Evolutionary conservation across 1,140 invertebrate genomes (phyloP), one percentile per base, ranked within the genome.

Genomic region (Piezodorus guildinii): DNA sequence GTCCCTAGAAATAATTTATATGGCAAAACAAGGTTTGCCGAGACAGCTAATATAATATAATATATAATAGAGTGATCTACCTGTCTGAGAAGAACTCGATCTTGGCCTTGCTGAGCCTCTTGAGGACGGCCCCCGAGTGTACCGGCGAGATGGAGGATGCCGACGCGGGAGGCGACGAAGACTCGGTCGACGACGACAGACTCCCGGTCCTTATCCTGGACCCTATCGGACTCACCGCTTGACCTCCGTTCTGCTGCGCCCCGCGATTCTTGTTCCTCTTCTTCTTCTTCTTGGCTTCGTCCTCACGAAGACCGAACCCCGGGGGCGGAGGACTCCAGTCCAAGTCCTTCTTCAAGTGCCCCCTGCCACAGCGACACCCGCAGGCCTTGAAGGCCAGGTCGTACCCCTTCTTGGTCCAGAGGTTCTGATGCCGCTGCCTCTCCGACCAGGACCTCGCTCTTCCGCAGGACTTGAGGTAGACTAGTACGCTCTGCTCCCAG

Each of bases 381-480:
- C 93, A 90, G 51, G 92, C 87, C 73, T 91, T 91, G 73, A 86
- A 90, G 1, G 92, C 91, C 72, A 96, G 77, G 74, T 98, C 94
- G 77, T 96, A 96, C 15, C 93, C 94, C 75, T 95, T 95, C 76
- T 96, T 96, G 45, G 93, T 96, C 94, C 94, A 98, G 62, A 98
- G 77, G 73, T 97, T 95, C 76, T 96, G 93, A 67, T 90, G 82
- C 17, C 93, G 81, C 75, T 97, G 93, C 54, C 91, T 81, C 73
- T 96, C 93, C 25, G 90, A 93, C 94, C 94, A 96, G 61, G 87
- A 91, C 17, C 93, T 81, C 2, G 92, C 92, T 17, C 93, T 77
- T 15, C 91, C 91, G 76, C 88, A 92, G 9, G 87, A 87, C 72
- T 93, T 90, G 52, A 96, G 79, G 72, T 91, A 94, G 43, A 85